Percentiles rank a stretch among this genome's conserved stretches.
Evolutionary conservation across 92 coral and sea anemone genomes (phyloP).

Genomic region (Epizoanthus scotinus): DNA sequence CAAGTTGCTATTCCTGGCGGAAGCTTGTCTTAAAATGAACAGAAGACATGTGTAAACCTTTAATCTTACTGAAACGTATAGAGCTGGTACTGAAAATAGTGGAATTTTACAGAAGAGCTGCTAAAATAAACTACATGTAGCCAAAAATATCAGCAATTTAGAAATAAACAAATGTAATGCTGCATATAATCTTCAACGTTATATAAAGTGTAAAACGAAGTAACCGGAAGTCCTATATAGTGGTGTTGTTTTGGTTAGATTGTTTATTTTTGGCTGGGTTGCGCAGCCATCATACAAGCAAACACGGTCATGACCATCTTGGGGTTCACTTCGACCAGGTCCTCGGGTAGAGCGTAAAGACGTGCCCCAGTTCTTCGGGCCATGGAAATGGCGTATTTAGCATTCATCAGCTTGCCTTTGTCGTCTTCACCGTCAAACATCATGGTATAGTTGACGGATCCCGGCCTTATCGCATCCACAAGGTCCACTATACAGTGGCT

Average conservation of each 20-base stretch:
- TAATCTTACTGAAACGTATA: too few relatives aligned
- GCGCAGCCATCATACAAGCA: slow-evolving; percentile 94
- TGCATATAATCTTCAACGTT: not conserved
- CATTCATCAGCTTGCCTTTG: slow-evolving; percentile 77
- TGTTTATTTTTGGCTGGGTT: slow-evolving; percentile 1
- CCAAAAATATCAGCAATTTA: too few relatives aligned
- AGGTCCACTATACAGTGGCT: slow-evolving; percentile 78
- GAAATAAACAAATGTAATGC: not conserved
- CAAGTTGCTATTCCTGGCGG: too few relatives aligned
- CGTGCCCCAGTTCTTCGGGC: slow-evolving; percentile 93
- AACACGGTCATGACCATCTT: slow-evolving; percentile 98
- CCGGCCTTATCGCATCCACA: slow-evolving; percentile 90
- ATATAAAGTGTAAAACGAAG: too few relatives aligned
- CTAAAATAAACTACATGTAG: too few relatives aligned
- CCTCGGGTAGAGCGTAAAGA: slow-evolving; percentile 94
- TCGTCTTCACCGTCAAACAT: slow-evolving; percentile 57
- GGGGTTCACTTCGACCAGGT: slow-evolving; percentile 90
- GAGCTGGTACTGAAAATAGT: too few relatives aligned
- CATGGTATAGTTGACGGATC: slow-evolving; percentile 72
- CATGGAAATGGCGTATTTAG: slow-evolving; percentile 98
- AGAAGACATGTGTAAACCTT: too few relatives aligned
- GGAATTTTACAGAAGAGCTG: too few relatives aligned
- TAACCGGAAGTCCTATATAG: too few relatives aligned
- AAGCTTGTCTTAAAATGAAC: too few relatives aligned
- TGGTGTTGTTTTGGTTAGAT: too few relatives aligned